Base-by-base conservation (phyloP, 2,888 invertebrate genomes). In the Aphidoletes aphidimyza region DNA sequence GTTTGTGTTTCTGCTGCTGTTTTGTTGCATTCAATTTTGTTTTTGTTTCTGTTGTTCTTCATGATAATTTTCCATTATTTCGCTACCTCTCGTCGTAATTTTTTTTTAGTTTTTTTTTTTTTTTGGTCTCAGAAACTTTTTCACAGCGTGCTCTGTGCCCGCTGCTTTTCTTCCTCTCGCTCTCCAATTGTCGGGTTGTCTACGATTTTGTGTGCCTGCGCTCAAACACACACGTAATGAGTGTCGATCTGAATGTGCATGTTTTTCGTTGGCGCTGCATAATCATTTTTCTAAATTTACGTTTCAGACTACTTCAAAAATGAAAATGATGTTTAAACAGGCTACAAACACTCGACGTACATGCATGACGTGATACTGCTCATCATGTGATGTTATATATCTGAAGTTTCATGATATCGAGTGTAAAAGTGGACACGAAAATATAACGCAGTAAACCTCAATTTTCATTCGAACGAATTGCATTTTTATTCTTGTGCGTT, bases 321-420 rank as follows among this genome's bases (percentile, higher is more conserved):
- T 81, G 36, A 81, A 81, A 81, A 81, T 81, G 36, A 81, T 81
- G 37, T 81, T 81, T 81, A 81, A 81, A 81, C 81, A 81, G 81
- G 37, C 37, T 37, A 37, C 37, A 81, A 81, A 22, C 37, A 81
- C 22, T n/a, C n/a, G 22, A 36, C 6, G n/a, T 37, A 22, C 37
- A 81, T 81, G 37, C 37, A 81, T 81, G 37, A 37, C 37, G 22
- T 37, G 36, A 36, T 37, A 81, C 22, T 81, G 81, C 22, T 8
- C 19, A 81, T 81, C 36, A n/a, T 81, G 54, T 54, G 54, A 54
- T 54, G 54, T 54, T n/a, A 54, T 54, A 26, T 54, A 30, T 30
- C 30, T 69, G n/a, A 17, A 9, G 34, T 26, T 69, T 14, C 34
- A 69, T 14, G 11, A 34, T 47, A 54, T 69, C 26, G 30, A 69